Evolutionary conservation across 2,113 vertebrate genomes (phyloP), one percentile per base, ranked within the genome.

Genomic region (Rhinoderma darwinii): DNA sequence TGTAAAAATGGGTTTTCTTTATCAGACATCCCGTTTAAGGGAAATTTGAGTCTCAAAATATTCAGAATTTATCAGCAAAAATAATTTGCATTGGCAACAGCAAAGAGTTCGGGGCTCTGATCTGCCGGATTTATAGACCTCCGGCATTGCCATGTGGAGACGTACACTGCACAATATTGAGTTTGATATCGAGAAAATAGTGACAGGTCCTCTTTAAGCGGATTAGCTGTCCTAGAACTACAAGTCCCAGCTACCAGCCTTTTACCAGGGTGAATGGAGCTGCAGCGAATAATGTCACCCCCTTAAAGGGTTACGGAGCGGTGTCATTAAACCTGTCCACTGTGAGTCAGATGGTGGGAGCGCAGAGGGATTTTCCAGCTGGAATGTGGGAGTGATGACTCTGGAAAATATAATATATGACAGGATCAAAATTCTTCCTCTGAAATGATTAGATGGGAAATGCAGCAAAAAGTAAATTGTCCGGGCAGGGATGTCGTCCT

Each of bases 401-500:
- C 77, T 84, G 83, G 70, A 27, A 80, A 73, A 35, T 5, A 56
- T 72, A 84, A 84, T 76, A 76, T 80, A 35, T 30, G 44, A 70
- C 39, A 56, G 54, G 66, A 66, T 61, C 11, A 74, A 75, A 80
- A 87, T 87, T 87, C 85, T 61, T 87, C 77, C 76, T 27, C 66
- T 73, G 78, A 35, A 74, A 82, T 25, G 78, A 82, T 87, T 82
- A 81, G 77, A 81, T 44, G 51, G 85, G n/a, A 82, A 81, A 43
- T n/a, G 63, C 17, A 73, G 32, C 44, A 86, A 73, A 78, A 77
- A 76, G 83, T 73, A 76, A 50, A 63, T 39, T 61, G 32, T 20
- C 61, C 35, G 72, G 76, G 61, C 47, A 43, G 25, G 72, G 22
- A 15, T 44, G 8, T 41, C 63, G 10, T 47, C 43, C 63, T 44